phyloP scores from a whole-genome alignment of 2,888 invertebrate genomes.

The Orchestes rusci region DNA sequence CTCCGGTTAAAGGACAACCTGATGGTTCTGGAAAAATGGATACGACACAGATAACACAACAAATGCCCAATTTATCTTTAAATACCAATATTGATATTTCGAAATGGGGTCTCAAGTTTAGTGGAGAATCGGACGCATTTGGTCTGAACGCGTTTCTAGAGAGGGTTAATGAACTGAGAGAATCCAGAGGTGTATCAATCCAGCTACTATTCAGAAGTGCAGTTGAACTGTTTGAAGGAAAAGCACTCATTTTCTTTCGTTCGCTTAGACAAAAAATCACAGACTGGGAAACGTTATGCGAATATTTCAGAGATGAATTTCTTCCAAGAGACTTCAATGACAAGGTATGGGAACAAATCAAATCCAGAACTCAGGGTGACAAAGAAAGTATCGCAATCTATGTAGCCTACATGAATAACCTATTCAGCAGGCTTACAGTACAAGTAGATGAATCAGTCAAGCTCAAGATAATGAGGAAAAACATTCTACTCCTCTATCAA shows the following conservation, averaged over 20 bases:
- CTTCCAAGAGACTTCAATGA: background rate
- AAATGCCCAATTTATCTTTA: no score
- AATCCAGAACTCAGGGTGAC: background rate
- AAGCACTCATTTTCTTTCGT: background rate
- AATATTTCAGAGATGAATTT: background rate
- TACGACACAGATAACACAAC: no score
- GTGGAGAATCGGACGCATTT: no score
- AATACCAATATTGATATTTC: no score
- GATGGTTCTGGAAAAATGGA: no score
- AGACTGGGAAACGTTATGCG: background rate
- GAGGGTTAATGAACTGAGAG: no score
- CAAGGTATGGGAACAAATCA: background rate
- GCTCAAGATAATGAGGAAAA: background rate
- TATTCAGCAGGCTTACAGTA: background rate
- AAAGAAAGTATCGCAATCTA: background rate
- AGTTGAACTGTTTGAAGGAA: no score
- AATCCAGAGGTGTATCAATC: no score
- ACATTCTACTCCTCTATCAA: background rate
- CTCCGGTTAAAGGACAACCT: no score
- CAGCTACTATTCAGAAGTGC: no score
- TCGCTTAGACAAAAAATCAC: background rate
- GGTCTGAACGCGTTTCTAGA: no score
- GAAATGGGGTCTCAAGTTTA: no score
- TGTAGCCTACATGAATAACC: background rate
- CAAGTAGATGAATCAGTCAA: background rate